phyloP scores from a whole-genome alignment of 2,797 vertebrate genomes.

The Urophycis tenuis region DNA sequence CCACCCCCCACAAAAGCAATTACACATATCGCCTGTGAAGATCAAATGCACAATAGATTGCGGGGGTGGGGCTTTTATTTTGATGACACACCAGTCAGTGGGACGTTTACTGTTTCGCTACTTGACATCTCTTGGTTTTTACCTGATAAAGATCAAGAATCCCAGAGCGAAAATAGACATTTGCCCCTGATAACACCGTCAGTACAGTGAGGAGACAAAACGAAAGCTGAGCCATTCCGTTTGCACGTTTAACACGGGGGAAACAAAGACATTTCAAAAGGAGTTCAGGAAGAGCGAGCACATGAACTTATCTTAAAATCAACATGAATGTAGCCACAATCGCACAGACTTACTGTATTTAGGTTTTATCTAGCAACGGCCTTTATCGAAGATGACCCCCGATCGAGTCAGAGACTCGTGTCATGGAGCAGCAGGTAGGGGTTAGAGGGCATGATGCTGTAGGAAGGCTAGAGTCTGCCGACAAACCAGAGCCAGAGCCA shows the following conservation, averaged over 20 bases:
- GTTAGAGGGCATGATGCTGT: background rate
- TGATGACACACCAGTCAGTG: background rate
- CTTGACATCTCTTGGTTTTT: background rate
- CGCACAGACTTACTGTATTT: background rate
- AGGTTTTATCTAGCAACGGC: background rate
- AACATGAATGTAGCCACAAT: background rate
- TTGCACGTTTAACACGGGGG: no score
- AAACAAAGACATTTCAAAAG: no score
- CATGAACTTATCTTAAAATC: no score
- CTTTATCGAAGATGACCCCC: background rate
- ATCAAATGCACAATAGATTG: background rate
- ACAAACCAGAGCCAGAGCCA: no score
- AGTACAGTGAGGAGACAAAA: background rate
- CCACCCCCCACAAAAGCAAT: background rate
- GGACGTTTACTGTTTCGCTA: background rate
- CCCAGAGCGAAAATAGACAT: background rate
- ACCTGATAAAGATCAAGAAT: background rate
- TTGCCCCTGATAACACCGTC: background rate
- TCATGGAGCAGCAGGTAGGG: background rate
- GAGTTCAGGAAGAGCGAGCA: no score
- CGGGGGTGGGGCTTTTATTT: background rate
- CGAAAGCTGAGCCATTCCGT: background rate
- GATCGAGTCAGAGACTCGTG: background rate
- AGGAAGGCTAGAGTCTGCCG: background rate
- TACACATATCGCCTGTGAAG: slow-evolving; percentile 1